Base-by-base conservation (phyloP, 2,888 invertebrate species). In the Drosophila mettleri region DNA sequence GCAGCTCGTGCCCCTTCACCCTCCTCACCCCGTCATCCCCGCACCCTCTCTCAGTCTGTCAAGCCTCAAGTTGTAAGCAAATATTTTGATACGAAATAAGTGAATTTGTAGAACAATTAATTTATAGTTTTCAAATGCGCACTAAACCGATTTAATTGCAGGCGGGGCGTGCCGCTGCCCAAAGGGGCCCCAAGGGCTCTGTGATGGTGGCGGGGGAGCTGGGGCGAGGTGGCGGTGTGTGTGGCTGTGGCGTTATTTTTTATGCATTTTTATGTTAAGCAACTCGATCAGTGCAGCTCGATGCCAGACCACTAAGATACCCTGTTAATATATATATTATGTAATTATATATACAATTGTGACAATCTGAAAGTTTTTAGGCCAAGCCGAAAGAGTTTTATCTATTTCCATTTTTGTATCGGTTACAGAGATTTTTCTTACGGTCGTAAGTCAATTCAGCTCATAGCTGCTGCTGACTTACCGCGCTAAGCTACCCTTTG, bases 81-180 rank as follows among this genome's bases (percentile, higher is more conserved):
- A 59, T 72, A 22, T 68, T 48, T 60, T 60, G 55, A 66, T 53
- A 58, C 34, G 58, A 55, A 69, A 61, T 61, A 57, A 52, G 22
- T 45, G 43, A 64, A 68, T 72, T 68, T 68, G 57, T 73, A 67
- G 72, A 68, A 60, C 72, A 55, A 33, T 66, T 70, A 49, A 60
- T 70, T 71, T 61, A 63, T 64, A 61, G 64, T 29, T 75, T 61
- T 71, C 55, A 71, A 75, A 75, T 75, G 74, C 75, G 75, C 74
- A 75, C 64, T 75, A 54, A 75, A 48, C 38, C 64, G 60, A 71
- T 74, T 74, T 67, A 75, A 75, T 75, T 75, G 46, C 67, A 53
- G 31, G 12, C 63, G 36, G 20, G 27, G 48, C 41, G 43, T 27
- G 22, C 7, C 29, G 29, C 29, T 29, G 14, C 3, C 16, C 24